A percentile compares a stretch with the other conserved stretches of the same genome.
Evolutionary conservation across 2,797 vertebrate genomes (phyloP).

Genomic region (Psittacula derbiana): DNA sequence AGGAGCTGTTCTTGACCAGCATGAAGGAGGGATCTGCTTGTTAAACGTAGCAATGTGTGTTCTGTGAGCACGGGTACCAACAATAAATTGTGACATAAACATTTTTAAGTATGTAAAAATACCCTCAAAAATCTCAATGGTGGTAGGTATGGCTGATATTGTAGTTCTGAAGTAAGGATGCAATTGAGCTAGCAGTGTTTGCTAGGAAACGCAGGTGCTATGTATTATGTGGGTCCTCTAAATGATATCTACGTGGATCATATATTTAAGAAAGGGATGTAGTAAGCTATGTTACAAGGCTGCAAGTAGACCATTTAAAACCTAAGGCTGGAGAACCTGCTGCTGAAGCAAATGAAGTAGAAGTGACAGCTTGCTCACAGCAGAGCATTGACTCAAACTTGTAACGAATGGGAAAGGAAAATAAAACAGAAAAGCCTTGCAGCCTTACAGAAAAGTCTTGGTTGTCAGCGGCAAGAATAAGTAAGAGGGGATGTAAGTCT

Average conservation of each 20-base stretch:
- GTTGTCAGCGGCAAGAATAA: not conserved
- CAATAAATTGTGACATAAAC: not conserved
- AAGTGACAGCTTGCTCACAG: not conserved
- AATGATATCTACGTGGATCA: rapidly evolving
- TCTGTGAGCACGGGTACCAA: not conserved
- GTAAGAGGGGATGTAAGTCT: not conserved
- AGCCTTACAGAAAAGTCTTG: not conserved
- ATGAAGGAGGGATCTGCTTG: not conserved
- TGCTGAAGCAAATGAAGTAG: not conserved
- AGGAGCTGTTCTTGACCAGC: not conserved
- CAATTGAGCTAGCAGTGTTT: not conserved
- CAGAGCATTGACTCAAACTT: not conserved
- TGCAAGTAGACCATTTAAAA: not conserved
- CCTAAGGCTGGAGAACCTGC: not conserved
- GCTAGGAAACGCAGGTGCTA: not conserved
- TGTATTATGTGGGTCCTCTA: not conserved
- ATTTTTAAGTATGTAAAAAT: not conserved
- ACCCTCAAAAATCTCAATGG: not conserved
- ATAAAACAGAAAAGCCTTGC: not conserved
- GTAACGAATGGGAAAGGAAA: not conserved
- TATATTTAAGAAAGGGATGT: not conserved
- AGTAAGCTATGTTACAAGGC: not conserved
- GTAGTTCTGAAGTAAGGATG: not conserved
- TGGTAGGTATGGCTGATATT: not conserved
- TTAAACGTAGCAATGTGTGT: rapidly evolving